Percentiles rank a stretch among this genome's conserved stretches.
Evolutionary conservation across 1,140 invertebrate species (phyloP).

Genomic region (Diabrotica undecimpunctata): DNA sequence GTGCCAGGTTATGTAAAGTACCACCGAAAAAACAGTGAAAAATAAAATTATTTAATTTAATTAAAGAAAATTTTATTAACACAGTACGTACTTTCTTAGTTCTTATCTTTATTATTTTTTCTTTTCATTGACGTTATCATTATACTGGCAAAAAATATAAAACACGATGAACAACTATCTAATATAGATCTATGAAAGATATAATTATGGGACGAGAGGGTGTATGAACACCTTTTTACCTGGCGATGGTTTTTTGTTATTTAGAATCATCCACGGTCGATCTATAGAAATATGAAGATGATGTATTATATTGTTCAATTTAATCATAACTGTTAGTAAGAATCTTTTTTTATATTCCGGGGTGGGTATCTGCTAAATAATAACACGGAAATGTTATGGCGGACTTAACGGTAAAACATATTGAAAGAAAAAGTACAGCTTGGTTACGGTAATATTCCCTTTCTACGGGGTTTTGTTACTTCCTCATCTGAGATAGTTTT

Average conservation of each 20-base stretch:
- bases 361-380: neutral
- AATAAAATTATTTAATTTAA: too few relatives aligned
- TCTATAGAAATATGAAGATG: neutral
- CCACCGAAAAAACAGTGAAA: too few relatives aligned
- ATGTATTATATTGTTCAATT: neutral
- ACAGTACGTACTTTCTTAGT: too few relatives aligned
- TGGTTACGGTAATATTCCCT: neutral
- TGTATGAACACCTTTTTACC: neutral
- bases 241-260: neutral
- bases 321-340: neutral
- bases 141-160: too few relatives aligned
- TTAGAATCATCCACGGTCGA: neutral
- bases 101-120: too few relatives aligned
- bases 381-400: neutral
- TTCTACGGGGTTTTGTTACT: neutral
- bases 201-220: neutral
- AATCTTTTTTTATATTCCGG: neutral
- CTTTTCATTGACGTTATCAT: too few relatives aligned
- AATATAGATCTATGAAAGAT: neutral
- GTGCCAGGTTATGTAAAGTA: too few relatives aligned
- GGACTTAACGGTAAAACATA: neutral
- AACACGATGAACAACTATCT: neutral
- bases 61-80: too few relatives aligned
- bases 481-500: neutral
- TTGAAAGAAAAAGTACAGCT: conserved; percentile 1